phyloP scores from a whole-genome alignment of 2,797 vertebrate genomes.

The Channallabes apus region DNA sequence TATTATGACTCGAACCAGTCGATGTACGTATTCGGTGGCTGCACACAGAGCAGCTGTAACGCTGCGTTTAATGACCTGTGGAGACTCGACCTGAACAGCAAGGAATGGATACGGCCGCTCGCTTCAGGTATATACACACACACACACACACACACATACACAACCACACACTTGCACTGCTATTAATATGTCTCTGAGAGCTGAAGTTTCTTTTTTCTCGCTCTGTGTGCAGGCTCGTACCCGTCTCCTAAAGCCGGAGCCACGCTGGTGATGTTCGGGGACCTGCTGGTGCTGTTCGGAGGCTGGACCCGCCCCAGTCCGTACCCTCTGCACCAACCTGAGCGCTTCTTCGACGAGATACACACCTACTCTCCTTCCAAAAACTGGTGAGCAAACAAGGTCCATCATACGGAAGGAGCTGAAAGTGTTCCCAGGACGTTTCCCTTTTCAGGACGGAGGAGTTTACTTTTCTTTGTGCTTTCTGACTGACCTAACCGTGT shows the following conservation, averaged over 20 bases:
- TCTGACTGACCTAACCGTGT: background rate
- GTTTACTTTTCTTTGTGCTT: background rate
- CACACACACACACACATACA: constrained; percentile 38
- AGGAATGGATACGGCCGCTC: constrained; percentile 98
- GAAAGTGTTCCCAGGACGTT: background rate
- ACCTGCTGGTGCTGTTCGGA: constrained; percentile 93
- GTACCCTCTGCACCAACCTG: constrained; percentile 96
- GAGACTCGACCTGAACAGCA: constrained; percentile 98
- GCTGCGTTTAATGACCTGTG: constrained; percentile 99
- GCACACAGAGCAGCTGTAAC: constrained; percentile 98
- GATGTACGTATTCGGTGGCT: constrained; percentile 99
- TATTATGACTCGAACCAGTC: constrained; percentile 98
- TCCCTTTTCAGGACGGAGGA: background rate
- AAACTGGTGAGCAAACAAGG: constrained; percentile 85
- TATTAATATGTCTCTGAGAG: background rate
- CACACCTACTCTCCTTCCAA: constrained; percentile 98
- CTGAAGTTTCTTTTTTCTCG: background rate
- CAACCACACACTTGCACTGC: background rate
- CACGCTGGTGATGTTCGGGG: constrained; percentile 93
- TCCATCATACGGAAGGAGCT: background rate
- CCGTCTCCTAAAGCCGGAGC: constrained; percentile 98
- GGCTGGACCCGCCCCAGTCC: constrained; percentile 98
- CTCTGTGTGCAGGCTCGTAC: constrained; percentile 84
- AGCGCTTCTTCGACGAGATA: constrained; percentile 98
- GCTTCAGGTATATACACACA: constrained; percentile 83